phyloP scores from a whole-genome alignment of 92 coral and sea anemone species.

The Anthopleura xanthogrammica region DNA sequence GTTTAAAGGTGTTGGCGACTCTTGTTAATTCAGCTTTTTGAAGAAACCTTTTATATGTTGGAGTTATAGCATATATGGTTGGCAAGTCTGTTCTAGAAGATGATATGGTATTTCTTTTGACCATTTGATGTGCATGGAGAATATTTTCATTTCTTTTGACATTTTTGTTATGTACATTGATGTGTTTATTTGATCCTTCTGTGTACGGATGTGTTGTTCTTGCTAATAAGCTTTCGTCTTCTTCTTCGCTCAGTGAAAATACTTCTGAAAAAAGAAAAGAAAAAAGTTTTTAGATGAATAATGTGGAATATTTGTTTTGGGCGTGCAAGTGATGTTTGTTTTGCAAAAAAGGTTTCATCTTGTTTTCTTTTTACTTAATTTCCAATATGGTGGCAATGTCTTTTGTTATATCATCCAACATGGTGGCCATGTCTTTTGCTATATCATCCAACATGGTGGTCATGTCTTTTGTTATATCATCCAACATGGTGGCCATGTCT shows the following conservation, averaged over 20 bases:
- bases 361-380: no score
- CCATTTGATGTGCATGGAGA: not conserved
- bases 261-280: not conserved
- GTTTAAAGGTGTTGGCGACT: constrained; percentile 71
- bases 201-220: constrained; percentile 10
- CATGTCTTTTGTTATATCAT: no score
- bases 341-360: no score
- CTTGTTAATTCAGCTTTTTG: constrained; percentile 92
- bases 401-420: no score
- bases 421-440: no score
- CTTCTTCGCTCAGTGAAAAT: constrained; percentile 4
- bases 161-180: not conserved
- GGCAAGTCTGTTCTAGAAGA: constrained; percentile 54
- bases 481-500: no score
- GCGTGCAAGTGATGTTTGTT: no score
- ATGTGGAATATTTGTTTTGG: no score
- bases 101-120: constrained; percentile 8
- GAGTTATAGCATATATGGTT: constrained; percentile 80
- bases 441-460: no score
- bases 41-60: constrained; percentile 75
- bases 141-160: not conserved
- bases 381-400: no score
- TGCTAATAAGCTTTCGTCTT: not conserved
- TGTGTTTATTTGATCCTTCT: constrained; percentile 8
- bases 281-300: no score